Percentiles rank a stretch among this genome's conserved stretches.
Conservation (phyloP, 2,113 vertebrate genomes). For the Rafetus swinhoei region DNA sequence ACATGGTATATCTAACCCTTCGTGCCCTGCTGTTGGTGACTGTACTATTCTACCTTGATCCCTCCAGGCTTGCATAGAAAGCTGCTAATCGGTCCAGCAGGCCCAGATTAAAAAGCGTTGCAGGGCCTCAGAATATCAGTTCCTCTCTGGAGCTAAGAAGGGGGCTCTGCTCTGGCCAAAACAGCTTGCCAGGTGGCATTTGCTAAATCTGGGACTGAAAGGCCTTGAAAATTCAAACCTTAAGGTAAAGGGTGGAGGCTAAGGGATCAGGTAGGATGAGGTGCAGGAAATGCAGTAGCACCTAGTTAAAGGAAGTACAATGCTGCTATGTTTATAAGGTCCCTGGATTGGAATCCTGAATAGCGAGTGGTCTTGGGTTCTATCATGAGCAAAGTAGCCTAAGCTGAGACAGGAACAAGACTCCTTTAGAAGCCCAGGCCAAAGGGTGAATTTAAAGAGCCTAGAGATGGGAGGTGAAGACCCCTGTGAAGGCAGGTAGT, state of each 20-base stretch:
- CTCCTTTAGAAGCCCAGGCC: neutral
- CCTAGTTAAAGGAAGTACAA: neutral
- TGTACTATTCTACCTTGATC: no score
- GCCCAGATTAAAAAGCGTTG: neutral
- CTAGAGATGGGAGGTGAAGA: neutral
- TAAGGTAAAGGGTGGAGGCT: neutral
- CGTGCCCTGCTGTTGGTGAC: no score
- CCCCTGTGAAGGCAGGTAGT: neutral
- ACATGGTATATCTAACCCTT: no score
- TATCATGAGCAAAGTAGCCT: neutral
- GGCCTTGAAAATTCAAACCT: neutral
- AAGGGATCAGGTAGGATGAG: neutral
- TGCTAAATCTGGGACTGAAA: neutral
- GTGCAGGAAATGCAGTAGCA: neutral
- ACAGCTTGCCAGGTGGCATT: neutral
- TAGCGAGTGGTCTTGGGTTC: neutral
- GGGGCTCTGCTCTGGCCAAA: neutral
- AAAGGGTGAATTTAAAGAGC: neutral
- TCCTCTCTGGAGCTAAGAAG: neutral
- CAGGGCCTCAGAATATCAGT: neutral
- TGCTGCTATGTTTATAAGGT: neutral
- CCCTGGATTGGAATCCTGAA: neutral
- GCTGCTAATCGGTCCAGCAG: neutral
- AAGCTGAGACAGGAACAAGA: neutral
- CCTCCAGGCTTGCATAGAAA: no score